Evolutionary conservation across 2,113 vertebrate species (phyloP), one percentile per base, ranked within the genome.

Genomic region (Noturus placidus): DNA sequence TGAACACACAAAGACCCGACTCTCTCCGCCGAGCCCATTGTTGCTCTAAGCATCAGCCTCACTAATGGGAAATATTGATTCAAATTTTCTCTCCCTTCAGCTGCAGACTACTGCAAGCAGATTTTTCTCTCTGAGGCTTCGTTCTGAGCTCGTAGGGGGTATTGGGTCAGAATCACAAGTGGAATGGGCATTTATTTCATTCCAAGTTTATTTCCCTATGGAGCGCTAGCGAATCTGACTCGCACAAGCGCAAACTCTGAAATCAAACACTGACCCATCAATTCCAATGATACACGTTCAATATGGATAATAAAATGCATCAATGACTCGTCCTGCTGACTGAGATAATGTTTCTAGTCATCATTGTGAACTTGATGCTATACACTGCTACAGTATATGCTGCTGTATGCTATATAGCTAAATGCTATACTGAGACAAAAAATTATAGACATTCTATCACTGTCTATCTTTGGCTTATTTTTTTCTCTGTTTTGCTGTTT

Each of bases 51-150:
- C 92, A 92, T 93, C 90, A 91, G 91, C 88, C 88, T 94, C 89
- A 92, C 90, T 94, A 94, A 94, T 93, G 93, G 92, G 93, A 93
- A 92, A 92, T 93, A 95, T 93, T 92, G 94, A 94, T 95, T 94
- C 90, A 92, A 92, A 92, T 93, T 89, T 92, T 89, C 90, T 89
- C 38, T 86, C 52, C 17, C 33, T 82, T 78, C 83, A 57, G 65
- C 85, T 87, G 83, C 84, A 87, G 83, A 86, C 88, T 80, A 52
- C 82, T 69, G 85, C 85, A 89, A 88, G 87, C 83, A 87, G 86
- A 82, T 87, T 89, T 90, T 82, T 91, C 69, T 86, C 80, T 70
- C 86, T 89, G 84, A 85, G 67, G 83, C 91, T 88, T 85, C 79
- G 88, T 63, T 87, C 91, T 88, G 57, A 86, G 54, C 84, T 90